Evolutionary conservation across 2,113 vertebrate species (phyloP).

Genomic region (Mobula birostris): DNA sequence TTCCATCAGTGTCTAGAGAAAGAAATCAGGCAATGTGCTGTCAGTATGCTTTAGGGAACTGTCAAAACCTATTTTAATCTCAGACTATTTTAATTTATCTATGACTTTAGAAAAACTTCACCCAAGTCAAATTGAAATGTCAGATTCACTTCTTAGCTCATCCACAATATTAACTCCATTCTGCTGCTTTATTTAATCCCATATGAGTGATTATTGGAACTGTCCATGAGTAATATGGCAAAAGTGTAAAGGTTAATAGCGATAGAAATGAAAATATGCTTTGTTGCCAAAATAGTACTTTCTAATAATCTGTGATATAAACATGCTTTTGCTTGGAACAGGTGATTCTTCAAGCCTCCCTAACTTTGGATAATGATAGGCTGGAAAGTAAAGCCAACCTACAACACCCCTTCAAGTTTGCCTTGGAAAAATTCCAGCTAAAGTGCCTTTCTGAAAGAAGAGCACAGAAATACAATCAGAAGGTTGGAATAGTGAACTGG

Average conservation of each 20-base stretch:
- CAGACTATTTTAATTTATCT: too few species aligned
- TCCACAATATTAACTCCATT: neutral
- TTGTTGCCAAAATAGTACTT: neutral
- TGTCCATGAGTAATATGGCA: neutral
- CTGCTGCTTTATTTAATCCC: neutral
- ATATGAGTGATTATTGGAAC: neutral
- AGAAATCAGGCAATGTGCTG: neutral
- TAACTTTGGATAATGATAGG: slow-evolving; percentile 50
- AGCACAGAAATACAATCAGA: slow-evolving; percentile 50
- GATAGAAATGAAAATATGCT: neutral
- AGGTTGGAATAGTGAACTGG: slow-evolving; percentile 49
- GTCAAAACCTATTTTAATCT: neutral
- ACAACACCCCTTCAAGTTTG: slow-evolving; percentile 58
- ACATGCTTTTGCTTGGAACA: slow-evolving; percentile 39
- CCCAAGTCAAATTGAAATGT: neutral
- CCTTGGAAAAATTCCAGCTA: slow-evolving; percentile 54
- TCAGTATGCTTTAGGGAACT: neutral
- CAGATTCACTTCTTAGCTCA: neutral
- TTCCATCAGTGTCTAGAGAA: neutral
- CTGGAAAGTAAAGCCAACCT: slow-evolving; percentile 51
- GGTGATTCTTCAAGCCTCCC: slow-evolving; percentile 54
- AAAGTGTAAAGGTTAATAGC: neutral
- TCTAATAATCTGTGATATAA: neutral
- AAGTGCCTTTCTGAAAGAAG: slow-evolving; percentile 48
- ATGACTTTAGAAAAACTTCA: neutral